Conservation (phyloP, 2,888 invertebrate species). For the Zaprionus bogoriensis region DNA sequence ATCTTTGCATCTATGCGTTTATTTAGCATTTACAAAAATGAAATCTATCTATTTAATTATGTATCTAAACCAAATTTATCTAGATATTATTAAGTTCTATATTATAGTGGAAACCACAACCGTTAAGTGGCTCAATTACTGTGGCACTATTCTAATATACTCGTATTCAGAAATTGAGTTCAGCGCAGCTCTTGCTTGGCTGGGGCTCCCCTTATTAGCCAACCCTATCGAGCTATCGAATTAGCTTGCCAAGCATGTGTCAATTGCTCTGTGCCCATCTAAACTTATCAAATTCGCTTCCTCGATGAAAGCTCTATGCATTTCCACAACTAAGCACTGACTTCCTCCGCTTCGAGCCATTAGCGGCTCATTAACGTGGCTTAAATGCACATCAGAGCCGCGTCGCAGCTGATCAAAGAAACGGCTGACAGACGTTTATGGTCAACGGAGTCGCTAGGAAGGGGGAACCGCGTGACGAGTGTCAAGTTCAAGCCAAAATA, state of each 20-base stretch:
- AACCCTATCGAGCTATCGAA: constrained; percentile 22
- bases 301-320: constrained; percentile 52
- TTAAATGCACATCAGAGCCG: constrained; percentile 39
- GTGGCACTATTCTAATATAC: neutral
- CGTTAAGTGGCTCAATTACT: neutral
- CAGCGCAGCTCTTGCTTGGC: neutral
- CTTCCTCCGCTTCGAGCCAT: constrained; percentile 50
- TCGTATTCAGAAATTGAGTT: neutral
- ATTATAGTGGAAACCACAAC: neutral
- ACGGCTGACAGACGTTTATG: constrained; percentile 23
- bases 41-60: no score
- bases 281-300: constrained; percentile 41
- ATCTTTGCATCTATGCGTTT: no score
- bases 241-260: constrained; percentile 35
- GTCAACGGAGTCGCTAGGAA: constrained; percentile 9
- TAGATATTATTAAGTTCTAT: neutral
- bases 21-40: no score
- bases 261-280: constrained; percentile 42
- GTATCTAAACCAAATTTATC: neutral
- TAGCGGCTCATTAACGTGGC: constrained; percentile 58
- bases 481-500: constrained; percentile 65
- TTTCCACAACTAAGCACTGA: constrained; percentile 51
- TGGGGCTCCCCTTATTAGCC: neutral
- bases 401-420: constrained; percentile 63
- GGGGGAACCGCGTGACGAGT: constrained; percentile 25